Evolutionary conservation across 30 jellyfish, hydroid and myxozoan genomes (phyloP), one percentile per base, ranked within the genome.

Genomic region (Phacellophora camtschatica): DNA sequence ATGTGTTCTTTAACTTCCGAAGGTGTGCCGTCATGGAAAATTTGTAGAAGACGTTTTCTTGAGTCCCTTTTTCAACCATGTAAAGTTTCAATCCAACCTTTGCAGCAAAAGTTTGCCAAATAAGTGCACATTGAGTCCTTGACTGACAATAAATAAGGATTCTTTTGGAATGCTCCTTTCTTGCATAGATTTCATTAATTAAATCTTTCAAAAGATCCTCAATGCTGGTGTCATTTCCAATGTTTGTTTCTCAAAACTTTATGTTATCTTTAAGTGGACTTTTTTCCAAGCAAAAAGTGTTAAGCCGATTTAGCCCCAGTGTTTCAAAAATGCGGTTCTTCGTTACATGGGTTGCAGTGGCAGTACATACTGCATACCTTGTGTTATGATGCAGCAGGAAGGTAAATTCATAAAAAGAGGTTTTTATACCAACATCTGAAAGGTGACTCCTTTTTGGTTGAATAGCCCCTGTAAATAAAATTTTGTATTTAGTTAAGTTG

Each of bases 1-100:
- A 73, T 54, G 62, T 73, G 87, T 51, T 73, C 61, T n/a, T 73
- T 73, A 5, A 73, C 87, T 15, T 32, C 32, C 6, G 79, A 6
- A 15, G 79, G 79, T 16, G 77, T 73, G 25, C 77, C 87, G 29
- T 81, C 77, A 73, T 73, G 87, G 42, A 73, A 73, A 81, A 73
- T 73, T 31, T 73, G 81, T 5, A 73, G 34, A 2, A 28, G 34
- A 19, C 87, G 56, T 5, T 73, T 73, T 22, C 31, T 34, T 3
- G 62, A 19, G 33, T 23, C 19, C 62, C 16, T 39, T 43, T 43
- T 5, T 43, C 57, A 43, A 0, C 22, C 9, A 43, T 11, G 18
- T 43, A 43, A 6, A 43, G 18, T 0, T 43, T 43, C 2, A 2
- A 11, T 18, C 57, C 57, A 43, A 43, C 22, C 10, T 43, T 43